phyloP scores from a whole-genome alignment of 2,797 vertebrate species.

The Coreius guichenoti region DNA sequence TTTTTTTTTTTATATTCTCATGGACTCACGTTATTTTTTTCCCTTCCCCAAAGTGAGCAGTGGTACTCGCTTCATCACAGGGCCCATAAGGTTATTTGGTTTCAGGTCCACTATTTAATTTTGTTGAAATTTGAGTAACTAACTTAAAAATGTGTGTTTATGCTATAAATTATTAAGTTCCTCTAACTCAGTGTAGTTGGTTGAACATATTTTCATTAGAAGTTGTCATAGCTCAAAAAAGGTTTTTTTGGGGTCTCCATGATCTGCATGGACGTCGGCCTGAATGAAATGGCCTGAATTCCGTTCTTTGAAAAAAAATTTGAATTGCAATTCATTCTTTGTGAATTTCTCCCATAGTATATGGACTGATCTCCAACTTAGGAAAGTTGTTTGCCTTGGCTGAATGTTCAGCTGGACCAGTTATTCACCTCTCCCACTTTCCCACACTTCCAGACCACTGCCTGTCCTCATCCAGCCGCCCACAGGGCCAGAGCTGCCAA shows the following conservation, averaged over 20 bases:
- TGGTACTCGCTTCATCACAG: too few relatives aligned
- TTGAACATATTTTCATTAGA: neutral
- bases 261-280: neutral
- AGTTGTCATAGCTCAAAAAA: neutral
- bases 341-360: neutral
- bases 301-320: neutral
- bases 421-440: conserved; percentile 57
- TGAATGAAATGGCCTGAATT: neutral
- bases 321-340: neutral
- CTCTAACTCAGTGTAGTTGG: neutral
- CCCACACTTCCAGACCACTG: conserved; percentile 66
- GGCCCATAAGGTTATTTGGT: too few relatives aligned
- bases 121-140: too few relatives aligned
- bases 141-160: too few relatives aligned
- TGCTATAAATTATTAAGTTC: neutral
- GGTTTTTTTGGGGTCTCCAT: neutral
- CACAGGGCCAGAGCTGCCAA: conserved; percentile 60
- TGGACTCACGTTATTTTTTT: too few relatives aligned
- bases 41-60: too few relatives aligned
- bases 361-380: conserved; percentile 4
- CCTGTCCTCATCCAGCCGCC: conserved; percentile 50
- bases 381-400: conserved; percentile 12
- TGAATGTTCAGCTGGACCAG: conserved; percentile 21
- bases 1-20: too few relatives aligned
- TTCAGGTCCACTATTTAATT: too few relatives aligned